Conservation (phyloP, 2,113 vertebrate species). For the Emberiza fucata region DNA sequence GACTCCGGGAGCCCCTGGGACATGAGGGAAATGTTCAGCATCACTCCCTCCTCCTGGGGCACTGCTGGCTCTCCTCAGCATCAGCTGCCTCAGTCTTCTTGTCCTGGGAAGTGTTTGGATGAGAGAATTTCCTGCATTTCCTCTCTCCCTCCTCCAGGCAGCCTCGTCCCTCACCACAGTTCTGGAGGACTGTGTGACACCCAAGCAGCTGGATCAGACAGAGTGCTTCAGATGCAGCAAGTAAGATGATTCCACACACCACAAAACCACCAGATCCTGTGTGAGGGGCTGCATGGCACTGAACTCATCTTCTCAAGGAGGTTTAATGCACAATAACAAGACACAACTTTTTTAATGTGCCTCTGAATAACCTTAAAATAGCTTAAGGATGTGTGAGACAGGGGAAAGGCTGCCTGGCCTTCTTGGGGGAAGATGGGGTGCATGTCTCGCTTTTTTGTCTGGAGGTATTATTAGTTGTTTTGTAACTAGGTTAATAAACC, state of each 20-base stretch:
- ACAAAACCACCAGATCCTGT: neutral
- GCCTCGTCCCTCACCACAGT: conserved; percentile 84
- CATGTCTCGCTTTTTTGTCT: neutral
- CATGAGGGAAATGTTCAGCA: neutral
- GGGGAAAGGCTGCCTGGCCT: neutral
- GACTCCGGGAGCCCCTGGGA: neutral
- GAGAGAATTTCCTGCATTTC: neutral
- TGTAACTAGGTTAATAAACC: too few relatives aligned
- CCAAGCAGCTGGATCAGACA: conserved; percentile 82
- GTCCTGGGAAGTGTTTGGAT: neutral
- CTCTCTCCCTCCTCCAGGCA: neutral
- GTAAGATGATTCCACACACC: neutral
- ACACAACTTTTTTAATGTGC: neutral
- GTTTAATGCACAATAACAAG: neutral
- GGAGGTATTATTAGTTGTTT: too few relatives aligned
- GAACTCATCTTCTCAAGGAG: neutral
- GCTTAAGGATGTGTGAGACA: neutral
- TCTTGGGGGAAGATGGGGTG: neutral
- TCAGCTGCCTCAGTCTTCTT: neutral
- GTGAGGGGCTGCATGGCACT: neutral
- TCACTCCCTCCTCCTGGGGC: neutral
- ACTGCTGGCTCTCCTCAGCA: neutral
- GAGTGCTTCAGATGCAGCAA: neutral
- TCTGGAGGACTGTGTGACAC: conserved; percentile 88
- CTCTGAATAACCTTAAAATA: neutral